Conservation (phyloP, 2,797 vertebrate genomes). For the Huso huso region DNA sequence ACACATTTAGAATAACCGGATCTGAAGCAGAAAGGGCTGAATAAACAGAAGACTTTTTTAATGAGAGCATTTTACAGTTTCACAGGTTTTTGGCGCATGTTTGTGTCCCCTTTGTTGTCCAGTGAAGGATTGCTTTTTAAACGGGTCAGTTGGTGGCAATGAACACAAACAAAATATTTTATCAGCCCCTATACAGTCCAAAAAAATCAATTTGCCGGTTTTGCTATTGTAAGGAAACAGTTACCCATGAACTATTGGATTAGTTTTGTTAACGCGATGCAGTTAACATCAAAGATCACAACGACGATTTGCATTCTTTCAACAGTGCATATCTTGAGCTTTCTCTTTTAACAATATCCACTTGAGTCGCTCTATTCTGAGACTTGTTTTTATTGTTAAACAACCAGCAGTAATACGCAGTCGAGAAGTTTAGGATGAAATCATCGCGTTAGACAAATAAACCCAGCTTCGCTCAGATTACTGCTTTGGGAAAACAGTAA, state of each 20-base stretch:
- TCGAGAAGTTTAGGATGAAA: slow-evolving; percentile 70
- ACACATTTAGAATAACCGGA: no score
- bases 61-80: no score
- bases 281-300: slow-evolving; percentile 26
- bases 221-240: background rate
- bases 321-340: slow-evolving; percentile 39
- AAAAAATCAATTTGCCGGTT: slow-evolving; percentile 23
- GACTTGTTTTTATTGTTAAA: slow-evolving; percentile 55
- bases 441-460: slow-evolving; percentile 74
- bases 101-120: background rate
- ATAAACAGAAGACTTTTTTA: no score
- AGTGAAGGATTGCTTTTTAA: slow-evolving; percentile 1
- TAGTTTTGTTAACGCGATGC: background rate
- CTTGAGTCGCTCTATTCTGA: slow-evolving; percentile 25
- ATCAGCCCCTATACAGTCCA: slow-evolving; percentile 6
- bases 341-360: slow-evolving; percentile 47
- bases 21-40: no score
- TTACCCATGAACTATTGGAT: background rate
- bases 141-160: background rate
- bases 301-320: slow-evolving; percentile 34
- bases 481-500: slow-evolving; percentile 66
- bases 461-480: slow-evolving; percentile 62
- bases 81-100: no score
- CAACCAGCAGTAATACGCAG: slow-evolving; percentile 60
- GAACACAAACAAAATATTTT: slow-evolving; percentile 15